Evolutionary conservation across 2,797 vertebrate species (phyloP).

Genomic region (Lithobates pipiens): DNA sequence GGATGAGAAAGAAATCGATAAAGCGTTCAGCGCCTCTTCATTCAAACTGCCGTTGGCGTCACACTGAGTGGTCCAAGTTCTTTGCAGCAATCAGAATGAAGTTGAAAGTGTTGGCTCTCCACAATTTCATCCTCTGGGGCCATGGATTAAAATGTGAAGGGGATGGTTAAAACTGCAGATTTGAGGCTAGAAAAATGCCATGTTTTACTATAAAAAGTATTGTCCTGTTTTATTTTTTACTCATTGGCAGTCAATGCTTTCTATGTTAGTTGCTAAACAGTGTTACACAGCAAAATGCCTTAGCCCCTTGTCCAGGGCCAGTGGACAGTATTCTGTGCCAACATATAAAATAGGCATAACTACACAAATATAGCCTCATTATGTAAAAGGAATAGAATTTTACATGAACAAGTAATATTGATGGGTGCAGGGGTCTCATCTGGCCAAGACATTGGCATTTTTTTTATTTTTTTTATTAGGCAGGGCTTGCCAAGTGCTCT

Average conservation of each 20-base stretch:
- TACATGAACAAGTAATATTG: too few relatives aligned
- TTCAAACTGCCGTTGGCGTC: slow-evolving; percentile 61
- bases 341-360: not conserved
- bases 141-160: slow-evolving; percentile 46
- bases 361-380: not conserved
- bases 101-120: slow-evolving; percentile 42
- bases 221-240: slow-evolving; percentile 22
- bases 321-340: not conserved
- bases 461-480: too few relatives aligned
- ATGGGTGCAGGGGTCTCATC: too few relatives aligned
- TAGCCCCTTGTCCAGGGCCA: not conserved
- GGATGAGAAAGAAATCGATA: slow-evolving; percentile 60
- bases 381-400: too few relatives aligned
- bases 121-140: slow-evolving; percentile 46
- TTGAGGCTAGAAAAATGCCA: slow-evolving; percentile 22
- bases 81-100: slow-evolving; percentile 50
- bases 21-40: slow-evolving; percentile 61
- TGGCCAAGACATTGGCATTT: too few relatives aligned
- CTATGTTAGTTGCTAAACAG: slow-evolving; percentile 10
- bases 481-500: too few relatives aligned
- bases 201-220: slow-evolving; percentile 26
- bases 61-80: slow-evolving; percentile 53
- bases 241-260: not conserved
- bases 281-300: not conserved
- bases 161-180: slow-evolving; percentile 35